Evolutionary conservation across 1,140 invertebrate genomes (phyloP), one percentile per base, ranked within the genome.

Genomic region (Nephila pilipes): DNA sequence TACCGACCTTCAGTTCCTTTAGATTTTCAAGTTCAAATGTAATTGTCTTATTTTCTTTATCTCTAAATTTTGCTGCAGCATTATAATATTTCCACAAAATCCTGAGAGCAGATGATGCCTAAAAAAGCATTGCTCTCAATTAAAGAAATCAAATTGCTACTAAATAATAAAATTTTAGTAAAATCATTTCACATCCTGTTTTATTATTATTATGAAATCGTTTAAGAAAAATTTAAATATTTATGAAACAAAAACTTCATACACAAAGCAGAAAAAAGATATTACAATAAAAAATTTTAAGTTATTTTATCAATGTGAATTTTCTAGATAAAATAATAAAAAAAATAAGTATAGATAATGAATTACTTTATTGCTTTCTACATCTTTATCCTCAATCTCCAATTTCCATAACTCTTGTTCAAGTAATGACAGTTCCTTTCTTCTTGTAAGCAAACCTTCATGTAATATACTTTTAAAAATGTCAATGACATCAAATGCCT

Each of bases 401-500:
- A 87, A 25, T 60, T 60, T 87, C 22, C 20, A 36, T 36, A 87
- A 36, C 36, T 87, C 85, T 60, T 36, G 16, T 60, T 87, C 18
- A n/a, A 87, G 85, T 12, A 87, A 22, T 3, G 14, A 8, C 6
- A n/a, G 29, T 36, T 87, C 85, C 16, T 60, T 87, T 8, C 36
- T 87, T 63, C 85, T 87, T 12, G 32, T 60, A 32, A 36, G 1
- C 12, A 87, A 87, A 6, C 55, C 85, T 87, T 60, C 60, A 32
- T 18, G 29, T 22, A 87, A 36, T 29, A 87, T 58, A 38, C 20
- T 10, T 60, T 60, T 54, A 63, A 87, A 87, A 32, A 29, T 60
- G 8, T 87, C 25, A 60, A 87, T 87, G 22, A 87, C 85, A 87
- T 87, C 85, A 87, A 60, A 87, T 8, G 85, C 55, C 85, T 87